Conservation (phyloP, 2,888 invertebrate species). For the Tanaodytes sp. region DNA sequence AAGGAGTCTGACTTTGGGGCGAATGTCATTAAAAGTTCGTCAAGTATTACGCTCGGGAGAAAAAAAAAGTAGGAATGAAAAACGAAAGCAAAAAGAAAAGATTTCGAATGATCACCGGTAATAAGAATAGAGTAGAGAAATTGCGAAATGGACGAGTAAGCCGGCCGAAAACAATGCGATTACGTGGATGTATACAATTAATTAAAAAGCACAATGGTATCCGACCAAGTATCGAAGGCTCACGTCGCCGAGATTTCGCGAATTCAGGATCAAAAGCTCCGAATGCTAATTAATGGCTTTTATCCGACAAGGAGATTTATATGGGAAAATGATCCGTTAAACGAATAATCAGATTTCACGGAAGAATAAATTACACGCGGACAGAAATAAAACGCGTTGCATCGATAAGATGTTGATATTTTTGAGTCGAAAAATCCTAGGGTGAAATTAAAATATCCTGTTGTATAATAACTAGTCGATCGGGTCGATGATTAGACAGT, state of each 20-base stretch:
- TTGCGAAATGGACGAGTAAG: conserved; percentile 3
- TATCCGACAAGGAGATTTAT: neutral
- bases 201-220: conserved; percentile 14
- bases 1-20: conserved; percentile 13
- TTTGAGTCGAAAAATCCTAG: no score
- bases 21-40: conserved; percentile 29
- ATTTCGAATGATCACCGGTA: no score
- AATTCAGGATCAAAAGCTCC: neutral
- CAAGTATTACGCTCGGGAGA: conserved; percentile 16
- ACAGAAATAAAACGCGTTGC: no score
- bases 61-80: conserved; percentile 4
- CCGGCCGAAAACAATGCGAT: conserved; percentile 14
- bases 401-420: no score
- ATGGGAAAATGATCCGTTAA: neutral
- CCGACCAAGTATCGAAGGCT: neutral
- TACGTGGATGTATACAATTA: conserved; percentile 17
- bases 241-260: neutral
- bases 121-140: conserved; percentile 14
- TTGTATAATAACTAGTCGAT: no score
- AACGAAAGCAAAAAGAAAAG: no score
- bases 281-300: conserved; percentile 13
- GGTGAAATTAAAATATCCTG: no score
- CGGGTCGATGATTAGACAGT: no score
- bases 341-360: no score
- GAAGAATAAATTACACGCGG: no score